Conservation (phyloP, 2,797 vertebrate genomes). For the Sebastes iracundus region DNA sequence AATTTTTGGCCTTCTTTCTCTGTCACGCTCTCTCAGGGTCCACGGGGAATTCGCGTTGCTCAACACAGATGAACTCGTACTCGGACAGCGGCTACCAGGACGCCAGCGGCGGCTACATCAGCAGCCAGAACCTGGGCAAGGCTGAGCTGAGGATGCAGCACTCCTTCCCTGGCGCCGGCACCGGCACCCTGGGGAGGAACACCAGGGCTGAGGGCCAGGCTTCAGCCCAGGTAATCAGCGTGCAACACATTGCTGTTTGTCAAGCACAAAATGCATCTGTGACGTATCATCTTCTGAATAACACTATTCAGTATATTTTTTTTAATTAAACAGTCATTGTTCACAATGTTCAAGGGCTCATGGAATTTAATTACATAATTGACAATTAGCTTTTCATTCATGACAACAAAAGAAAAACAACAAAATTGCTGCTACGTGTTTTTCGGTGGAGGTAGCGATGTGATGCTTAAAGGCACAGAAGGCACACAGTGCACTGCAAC, state of each 20-base stretch:
- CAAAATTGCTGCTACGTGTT: background rate
- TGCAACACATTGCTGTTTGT: background rate
- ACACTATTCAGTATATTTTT: background rate
- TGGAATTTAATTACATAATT: background rate
- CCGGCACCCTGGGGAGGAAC: constrained; percentile 85
- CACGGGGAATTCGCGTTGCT: constrained; percentile 93
- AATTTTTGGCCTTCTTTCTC: background rate
- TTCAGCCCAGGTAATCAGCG: constrained; percentile 86
- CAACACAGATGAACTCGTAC: constrained; percentile 98
- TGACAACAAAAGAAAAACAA: background rate
- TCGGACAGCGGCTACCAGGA: constrained; percentile 99
- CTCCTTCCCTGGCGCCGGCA: constrained; percentile 83
- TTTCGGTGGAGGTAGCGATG: background rate
- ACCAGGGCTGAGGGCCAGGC: constrained; percentile 94
- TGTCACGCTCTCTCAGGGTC: constrained; percentile 83
- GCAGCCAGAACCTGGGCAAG: constrained; percentile 89
- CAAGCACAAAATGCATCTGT: background rate
- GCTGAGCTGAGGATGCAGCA: constrained; percentile 89
- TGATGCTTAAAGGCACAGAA: constrained; percentile 33
- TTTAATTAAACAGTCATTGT: background rate
- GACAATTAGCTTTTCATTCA: background rate
- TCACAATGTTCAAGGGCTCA: background rate
- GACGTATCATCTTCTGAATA: too few relatives aligned
- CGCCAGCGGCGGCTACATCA: constrained; percentile 90
- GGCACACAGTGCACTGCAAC: constrained; percentile 21